Percentiles rank a stretch among this genome's conserved stretches.
These are phyloP conservation scores for human DNA, from an alignment of 2,113 vertebrate species.

Conservation along the genomic window GRCh38 chr4:2992001-2992500, in stretches of 20 bases:
- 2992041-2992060: background rate
- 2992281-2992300: constrained; percentile 89
- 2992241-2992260: constrained; percentile 87
- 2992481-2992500: no score
- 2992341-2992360: background rate
- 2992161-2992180: background rate
- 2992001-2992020: background rate
- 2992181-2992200: background rate
- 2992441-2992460: no score
- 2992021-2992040: background rate
- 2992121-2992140: background rate
- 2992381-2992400: background rate
- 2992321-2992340: background rate
- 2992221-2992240: constrained; percentile 93
- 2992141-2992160: background rate
- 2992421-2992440: no score
- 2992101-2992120: background rate
- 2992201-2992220: constrained; percentile 83
- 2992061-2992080: background rate
- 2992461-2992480: no score
- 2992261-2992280: constrained; percentile 89
- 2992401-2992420: no score
- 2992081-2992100: background rate
- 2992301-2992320: background rate
- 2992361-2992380: background rate